Percentiles rank a stretch among this genome's conserved stretches.
phyloP scores from a whole-genome alignment of 1,140 invertebrate genomes.

The Polyergus mexicanus region DNA sequence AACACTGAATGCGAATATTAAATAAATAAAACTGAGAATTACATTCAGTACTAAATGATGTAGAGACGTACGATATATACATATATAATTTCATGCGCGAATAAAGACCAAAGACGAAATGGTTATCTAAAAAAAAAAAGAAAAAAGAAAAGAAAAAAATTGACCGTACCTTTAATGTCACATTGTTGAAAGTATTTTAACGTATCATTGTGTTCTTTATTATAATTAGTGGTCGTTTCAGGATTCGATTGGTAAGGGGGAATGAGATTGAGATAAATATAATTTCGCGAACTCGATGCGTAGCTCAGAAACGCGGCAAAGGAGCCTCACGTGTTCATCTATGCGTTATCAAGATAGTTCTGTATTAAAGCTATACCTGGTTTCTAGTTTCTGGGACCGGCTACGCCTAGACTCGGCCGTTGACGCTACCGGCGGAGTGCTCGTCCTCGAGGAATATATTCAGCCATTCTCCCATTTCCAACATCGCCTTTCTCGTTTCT shows the following conservation, averaged over 20 bases:
- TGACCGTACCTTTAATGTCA: neutral
- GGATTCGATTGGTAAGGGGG: neutral
- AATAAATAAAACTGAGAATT: slow-evolving; percentile 14
- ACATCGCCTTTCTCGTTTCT: slow-evolving; percentile 74
- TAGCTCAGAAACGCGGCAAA: slow-evolving; percentile 51
- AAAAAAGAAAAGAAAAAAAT: neutral
- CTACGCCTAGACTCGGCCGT: slow-evolving; percentile 75
- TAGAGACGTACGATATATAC: neutral
- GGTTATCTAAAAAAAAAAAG: neutral
- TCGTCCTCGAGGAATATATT: slow-evolving; percentile 82
- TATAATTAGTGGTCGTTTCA: neutral
- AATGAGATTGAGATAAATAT: slow-evolving; percentile 47
- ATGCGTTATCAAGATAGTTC: slow-evolving; percentile 76
- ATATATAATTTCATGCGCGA: neutral
- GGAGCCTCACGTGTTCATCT: slow-evolving; percentile 28
- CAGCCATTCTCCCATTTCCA: slow-evolving; percentile 76
- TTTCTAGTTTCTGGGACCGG: slow-evolving; percentile 76
- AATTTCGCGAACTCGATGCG: slow-evolving; percentile 44
- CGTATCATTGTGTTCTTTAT: neutral
- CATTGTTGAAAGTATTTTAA: slow-evolving; percentile 1
- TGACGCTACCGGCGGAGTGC: slow-evolving; percentile 67
- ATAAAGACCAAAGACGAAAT: neutral
- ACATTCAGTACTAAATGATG: neutral
- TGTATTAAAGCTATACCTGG: slow-evolving; percentile 81
- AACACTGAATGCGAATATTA: slow-evolving; percentile 37